Evolutionary conservation across 2,797 vertebrate genomes (phyloP).

Genomic region (Hyperoplus immaculatus): DNA sequence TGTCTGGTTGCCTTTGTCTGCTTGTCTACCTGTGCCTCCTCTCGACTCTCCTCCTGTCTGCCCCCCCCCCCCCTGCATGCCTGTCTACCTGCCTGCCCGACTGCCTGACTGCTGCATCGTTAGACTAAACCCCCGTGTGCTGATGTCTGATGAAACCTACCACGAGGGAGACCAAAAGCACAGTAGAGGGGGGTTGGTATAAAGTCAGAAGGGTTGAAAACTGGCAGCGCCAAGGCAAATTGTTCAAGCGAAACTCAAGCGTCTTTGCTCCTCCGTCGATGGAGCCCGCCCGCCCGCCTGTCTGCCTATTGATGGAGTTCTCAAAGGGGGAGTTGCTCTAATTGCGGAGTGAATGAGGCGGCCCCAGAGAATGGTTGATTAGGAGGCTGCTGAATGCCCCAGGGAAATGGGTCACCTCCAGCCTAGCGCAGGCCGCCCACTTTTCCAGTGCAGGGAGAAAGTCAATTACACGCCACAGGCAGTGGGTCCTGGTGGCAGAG

Average conservation of each 20-base stretch:
- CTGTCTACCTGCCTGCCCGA: slow-evolving; percentile 52
- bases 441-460: slow-evolving; percentile 79
- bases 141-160: slow-evolving; percentile 64
- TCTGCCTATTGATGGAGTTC: slow-evolving; percentile 80
- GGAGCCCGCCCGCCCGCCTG: slow-evolving; percentile 56
- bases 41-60: slow-evolving; percentile 43
- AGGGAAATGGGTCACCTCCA: slow-evolving; percentile 89
- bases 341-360: slow-evolving; percentile 82
- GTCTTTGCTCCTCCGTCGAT: slow-evolving; percentile 58
- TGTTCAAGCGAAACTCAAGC: slow-evolving; percentile 61
- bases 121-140: slow-evolving; percentile 61
- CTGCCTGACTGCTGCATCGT: slow-evolving; percentile 60
- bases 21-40: slow-evolving; percentile 46
- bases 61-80: slow-evolving; percentile 31
- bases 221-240: slow-evolving; percentile 64
- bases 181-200: slow-evolving; percentile 36
- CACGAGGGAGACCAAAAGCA: slow-evolving; percentile 55
- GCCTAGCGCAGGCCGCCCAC: slow-evolving; percentile 77
- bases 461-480: slow-evolving; percentile 86
- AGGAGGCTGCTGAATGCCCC: slow-evolving; percentile 84
- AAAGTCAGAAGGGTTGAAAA: slow-evolving; percentile 61
- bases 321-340: slow-evolving; percentile 83
- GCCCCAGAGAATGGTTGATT: slow-evolving; percentile 84
- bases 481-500: slow-evolving; percentile 77
- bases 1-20: slow-evolving; percentile 64